These are phyloP conservation scores for Chaenodraco wilsoni DNA, from an alignment of 2,797 vertebrate species.

Conservation along the genomic window DNA sequence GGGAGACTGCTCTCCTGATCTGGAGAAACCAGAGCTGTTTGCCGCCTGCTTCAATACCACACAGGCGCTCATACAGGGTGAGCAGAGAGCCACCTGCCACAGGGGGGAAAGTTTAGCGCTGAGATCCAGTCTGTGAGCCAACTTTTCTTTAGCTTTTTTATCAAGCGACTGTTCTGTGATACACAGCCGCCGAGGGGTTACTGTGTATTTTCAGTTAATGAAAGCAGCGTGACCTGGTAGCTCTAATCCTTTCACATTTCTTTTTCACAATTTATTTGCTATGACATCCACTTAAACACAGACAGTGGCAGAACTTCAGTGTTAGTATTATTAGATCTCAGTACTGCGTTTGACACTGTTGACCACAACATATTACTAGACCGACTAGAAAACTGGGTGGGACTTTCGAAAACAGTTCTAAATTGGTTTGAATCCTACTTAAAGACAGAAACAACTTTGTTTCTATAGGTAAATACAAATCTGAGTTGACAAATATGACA, in stretches of 20 bases:
- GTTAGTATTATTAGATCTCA: too few species aligned
- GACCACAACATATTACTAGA: too few species aligned
- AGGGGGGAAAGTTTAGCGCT: background rate
- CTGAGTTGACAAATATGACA: too few species aligned
- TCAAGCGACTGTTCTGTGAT: background rate
- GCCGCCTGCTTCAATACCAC: slow-evolving; percentile 87
- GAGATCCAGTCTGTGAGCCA: background rate
- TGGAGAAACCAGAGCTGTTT: slow-evolving; percentile 85
- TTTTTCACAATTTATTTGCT: background rate
- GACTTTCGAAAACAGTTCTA: too few species aligned
- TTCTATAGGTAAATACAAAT: too few species aligned
- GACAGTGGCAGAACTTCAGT: too few species aligned
- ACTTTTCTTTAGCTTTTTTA: background rate
- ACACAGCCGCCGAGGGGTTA: slow-evolving; percentile 52
- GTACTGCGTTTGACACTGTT: too few species aligned
- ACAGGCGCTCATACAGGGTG: slow-evolving; percentile 87
- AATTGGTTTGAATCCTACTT: too few species aligned
- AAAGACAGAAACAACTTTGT: too few species aligned
- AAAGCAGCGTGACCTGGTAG: background rate
- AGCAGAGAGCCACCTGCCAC: slow-evolving; percentile 26
- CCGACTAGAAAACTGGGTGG: too few species aligned
- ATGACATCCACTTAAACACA: too few species aligned
- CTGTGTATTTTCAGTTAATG: background rate
- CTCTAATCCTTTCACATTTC: background rate
- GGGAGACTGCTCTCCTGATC: slow-evolving; percentile 87